Evolutionary conservation across 2,797 vertebrate species (phyloP).

Genomic region (Rhinogobio ventralis): DNA sequence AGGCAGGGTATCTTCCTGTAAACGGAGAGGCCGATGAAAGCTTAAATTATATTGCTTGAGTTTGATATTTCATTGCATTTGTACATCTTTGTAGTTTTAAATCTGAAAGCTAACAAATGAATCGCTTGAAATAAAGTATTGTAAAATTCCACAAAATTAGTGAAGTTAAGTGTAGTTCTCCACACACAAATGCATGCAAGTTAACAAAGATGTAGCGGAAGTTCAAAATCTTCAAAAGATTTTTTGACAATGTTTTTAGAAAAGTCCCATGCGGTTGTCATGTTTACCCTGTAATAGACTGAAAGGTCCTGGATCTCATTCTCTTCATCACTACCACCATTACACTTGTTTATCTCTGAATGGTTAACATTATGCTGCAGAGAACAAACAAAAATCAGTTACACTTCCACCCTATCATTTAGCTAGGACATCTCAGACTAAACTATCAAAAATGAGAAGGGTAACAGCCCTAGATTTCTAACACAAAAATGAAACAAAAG

Average conservation of each 20-base stretch:
- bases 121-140: neutral
- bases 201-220: neutral
- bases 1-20: constrained; percentile 68
- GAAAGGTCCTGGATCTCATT: constrained; percentile 66
- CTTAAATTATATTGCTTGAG: neutral
- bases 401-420: constrained; percentile 52
- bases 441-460: constrained; percentile 18
- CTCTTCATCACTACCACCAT: constrained; percentile 61
- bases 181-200: neutral
- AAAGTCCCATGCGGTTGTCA: constrained; percentile 61
- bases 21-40: constrained; percentile 57
- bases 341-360: constrained; percentile 36
- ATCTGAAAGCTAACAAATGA: neutral
- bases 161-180: neutral
- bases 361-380: constrained; percentile 33
- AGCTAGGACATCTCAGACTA: constrained; percentile 16
- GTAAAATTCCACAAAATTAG: neutral
- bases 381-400: constrained; percentile 45
- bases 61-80: neutral
- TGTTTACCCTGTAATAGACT: constrained; percentile 63
- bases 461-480: neutral
- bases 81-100: neutral
- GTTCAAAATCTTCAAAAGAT: neutral
- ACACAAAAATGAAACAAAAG: neutral
- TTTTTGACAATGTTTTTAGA: neutral